Evolutionary conservation across 2,113 vertebrate genomes (phyloP).

Genomic region (Agapornis roseicollis): DNA sequence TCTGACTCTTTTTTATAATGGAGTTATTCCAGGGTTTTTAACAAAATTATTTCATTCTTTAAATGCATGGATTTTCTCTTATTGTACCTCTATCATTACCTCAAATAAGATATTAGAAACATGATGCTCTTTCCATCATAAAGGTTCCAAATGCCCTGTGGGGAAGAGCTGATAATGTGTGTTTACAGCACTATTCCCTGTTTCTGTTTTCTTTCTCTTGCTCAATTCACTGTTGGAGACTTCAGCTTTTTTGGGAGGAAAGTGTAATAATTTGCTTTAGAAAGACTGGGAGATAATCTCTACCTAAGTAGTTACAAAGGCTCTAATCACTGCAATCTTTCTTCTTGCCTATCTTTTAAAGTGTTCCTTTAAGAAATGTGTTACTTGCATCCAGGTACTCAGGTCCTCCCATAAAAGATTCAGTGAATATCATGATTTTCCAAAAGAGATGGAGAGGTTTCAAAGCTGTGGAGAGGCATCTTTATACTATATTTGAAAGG

Average conservation of each 20-base stretch:
- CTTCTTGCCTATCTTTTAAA: background rate
- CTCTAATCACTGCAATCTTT: background rate
- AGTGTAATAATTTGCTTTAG: conserved; percentile 17
- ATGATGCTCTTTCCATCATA: background rate
- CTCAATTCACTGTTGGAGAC: background rate
- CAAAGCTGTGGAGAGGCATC: background rate
- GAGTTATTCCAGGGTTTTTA: background rate
- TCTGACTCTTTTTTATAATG: background rate
- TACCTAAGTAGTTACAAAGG: background rate
- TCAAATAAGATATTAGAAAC: background rate
- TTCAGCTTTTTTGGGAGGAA: background rate
- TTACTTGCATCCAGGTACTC: background rate
- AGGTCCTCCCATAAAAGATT: background rate
- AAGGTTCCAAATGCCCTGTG: background rate
- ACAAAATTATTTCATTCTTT: background rate
- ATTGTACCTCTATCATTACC: background rate
- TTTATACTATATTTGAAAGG: background rate
- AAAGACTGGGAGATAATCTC: background rate
- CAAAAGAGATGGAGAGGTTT: background rate
- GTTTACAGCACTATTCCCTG: background rate
- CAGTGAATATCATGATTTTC: background rate
- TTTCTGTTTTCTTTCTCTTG: conserved; percentile 23
- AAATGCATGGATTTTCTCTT: background rate
- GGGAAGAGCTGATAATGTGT: background rate
- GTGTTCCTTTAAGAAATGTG: background rate